Evolutionary conservation across 2,888 invertebrate genomes (phyloP), one percentile per base, ranked within the genome.

Genomic region (Sturmia bella): DNA sequence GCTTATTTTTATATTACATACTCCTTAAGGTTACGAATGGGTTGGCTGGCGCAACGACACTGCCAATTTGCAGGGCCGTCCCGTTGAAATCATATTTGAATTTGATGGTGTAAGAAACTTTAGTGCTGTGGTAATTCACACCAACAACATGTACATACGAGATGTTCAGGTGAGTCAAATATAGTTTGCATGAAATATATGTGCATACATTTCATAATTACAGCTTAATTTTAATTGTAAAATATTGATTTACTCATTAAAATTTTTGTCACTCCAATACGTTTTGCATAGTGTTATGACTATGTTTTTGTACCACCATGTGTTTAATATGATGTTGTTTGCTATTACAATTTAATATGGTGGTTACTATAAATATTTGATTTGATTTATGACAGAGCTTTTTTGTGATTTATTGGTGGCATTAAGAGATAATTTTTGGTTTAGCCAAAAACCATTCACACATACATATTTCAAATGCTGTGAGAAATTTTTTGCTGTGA

Each of bases 11-110:
- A 82, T 54, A 83, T 9, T 88, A n/a, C n/a, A n/a, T n/a, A n/a
- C n/a, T n/a, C n/a, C n/a, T n/a, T n/a, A n/a, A 94, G 95, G 95
- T 80, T 95, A 95, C 89, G 95, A 95, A 90, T 96, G 96, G 96
- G 93, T 96, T 61, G 96, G 96, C 63, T 96, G 96, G 96, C 92
- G 93, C 87, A 95, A 94, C 87, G 94, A 94, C 87, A 93, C 93
- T 19, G 91, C 92, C 32, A 93, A 92, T 45, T 91, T 93, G 90
- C 88, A 92, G 56, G 93, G 93, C 66, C 92, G 92, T 84, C 94
- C 94, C 5, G 92, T 96, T 19, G 95, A 95, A 89, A 93, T 96
- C 75, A 92, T 93, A 50, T 96, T 96, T 90, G 95, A 95, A 89
- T 96, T 96, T 91, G 95, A 96, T 90, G 92, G 92, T 84, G 93